These are phyloP conservation scores for Netelia inedita DNA, from an alignment of 2,888 invertebrate genomes.

Conservation along the genomic window DNA sequence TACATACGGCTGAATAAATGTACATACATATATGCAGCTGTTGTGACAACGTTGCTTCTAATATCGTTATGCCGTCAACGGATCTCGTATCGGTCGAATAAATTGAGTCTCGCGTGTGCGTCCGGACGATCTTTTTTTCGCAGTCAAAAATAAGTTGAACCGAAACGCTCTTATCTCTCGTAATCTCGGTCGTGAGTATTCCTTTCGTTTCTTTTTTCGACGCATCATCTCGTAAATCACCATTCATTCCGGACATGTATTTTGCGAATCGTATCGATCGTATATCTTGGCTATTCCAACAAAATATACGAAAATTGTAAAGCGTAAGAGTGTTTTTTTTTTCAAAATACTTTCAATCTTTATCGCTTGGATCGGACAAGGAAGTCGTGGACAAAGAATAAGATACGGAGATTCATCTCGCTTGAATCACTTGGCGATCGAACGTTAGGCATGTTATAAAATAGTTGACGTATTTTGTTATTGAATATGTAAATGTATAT, in stretches of 20 bases:
- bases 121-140: not conserved
- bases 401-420: not conserved
- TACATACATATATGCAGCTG: not conserved
- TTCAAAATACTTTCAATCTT: not conserved
- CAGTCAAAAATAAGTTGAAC: not conserved
- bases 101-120: not conserved
- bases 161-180: not conserved
- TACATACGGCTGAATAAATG: not conserved
- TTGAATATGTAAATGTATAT: conserved; percentile 15
- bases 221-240: not conserved
- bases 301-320: not conserved
- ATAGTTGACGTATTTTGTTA: conserved; percentile 36
- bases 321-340: not conserved
- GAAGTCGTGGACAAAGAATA: not conserved
- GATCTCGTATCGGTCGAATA: not conserved
- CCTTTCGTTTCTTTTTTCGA: not conserved
- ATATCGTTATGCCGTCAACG: not conserved
- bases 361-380: not conserved
- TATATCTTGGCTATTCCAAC: not conserved
- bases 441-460: not conserved
- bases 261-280: not conserved
- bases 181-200: not conserved
- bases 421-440: not conserved
- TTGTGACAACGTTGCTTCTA: not conserved
- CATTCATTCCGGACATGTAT: not conserved